Evolutionary conservation across 2,113 vertebrate genomes (phyloP).

Genomic region (Brachyistius frenatus): DNA sequence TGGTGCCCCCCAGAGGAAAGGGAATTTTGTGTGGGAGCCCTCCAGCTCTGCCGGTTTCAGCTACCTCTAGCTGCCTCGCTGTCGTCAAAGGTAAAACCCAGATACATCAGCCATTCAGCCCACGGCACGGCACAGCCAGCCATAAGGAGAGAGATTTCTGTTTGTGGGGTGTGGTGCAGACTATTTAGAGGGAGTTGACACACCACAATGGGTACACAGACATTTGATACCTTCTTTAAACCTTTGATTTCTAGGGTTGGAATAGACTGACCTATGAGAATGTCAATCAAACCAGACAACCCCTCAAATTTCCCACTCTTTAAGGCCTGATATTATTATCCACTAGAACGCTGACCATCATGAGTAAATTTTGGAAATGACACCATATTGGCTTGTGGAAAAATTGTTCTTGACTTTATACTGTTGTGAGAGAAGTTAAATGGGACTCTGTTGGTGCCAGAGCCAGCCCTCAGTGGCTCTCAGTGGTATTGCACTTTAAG

Average conservation of each 20-base stretch:
- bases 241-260: neutral
- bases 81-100: slow-evolving; percentile 48
- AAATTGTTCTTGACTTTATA: too few relatives aligned
- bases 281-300: too few relatives aligned
- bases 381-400: too few relatives aligned
- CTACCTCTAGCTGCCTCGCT: slow-evolving; percentile 26
- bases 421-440: too few relatives aligned
- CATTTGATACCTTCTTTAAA: slow-evolving; percentile 22
- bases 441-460: too few relatives aligned
- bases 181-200: slow-evolving; percentile 35
- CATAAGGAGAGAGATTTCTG: slow-evolving; percentile 20
- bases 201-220: slow-evolving; percentile 2
- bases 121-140: slow-evolving; percentile 4
- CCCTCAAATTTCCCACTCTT: too few relatives aligned
- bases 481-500: too few relatives aligned
- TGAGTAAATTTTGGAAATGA: too few relatives aligned
- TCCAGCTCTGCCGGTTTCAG: neutral
- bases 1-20: slow-evolving; percentile 11
- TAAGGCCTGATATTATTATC: too few relatives aligned
- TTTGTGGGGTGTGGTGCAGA: slow-evolving; percentile 24
- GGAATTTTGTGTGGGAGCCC: slow-evolving; percentile 39
- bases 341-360: too few relatives aligned
- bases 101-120: slow-evolving; percentile 54
- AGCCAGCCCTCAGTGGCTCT: too few relatives aligned
- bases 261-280: neutral